A percentile compares a stretch with the other conserved stretches of the same genome.
These are phyloP conservation scores for Rhodeus uyekii DNA, from an alignment of 2,797 vertebrate genomes.

Conservation along the genomic window DNA sequence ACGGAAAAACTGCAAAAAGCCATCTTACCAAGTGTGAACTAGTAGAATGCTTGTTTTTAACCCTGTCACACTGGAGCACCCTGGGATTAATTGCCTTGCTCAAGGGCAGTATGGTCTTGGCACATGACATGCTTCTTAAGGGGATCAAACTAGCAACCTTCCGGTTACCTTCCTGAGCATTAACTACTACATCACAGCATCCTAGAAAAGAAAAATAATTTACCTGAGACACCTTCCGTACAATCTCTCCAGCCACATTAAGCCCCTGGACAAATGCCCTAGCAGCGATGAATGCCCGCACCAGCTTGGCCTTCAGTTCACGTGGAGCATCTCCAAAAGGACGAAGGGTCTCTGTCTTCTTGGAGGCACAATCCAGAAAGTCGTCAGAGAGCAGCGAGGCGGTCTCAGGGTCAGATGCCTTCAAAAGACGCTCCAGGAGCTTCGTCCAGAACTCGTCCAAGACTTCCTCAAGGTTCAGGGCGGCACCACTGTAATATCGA, in stretches of 20 bases:
- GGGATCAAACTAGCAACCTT: neutral
- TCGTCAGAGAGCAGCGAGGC: conserved; percentile 82
- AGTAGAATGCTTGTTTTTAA: neutral
- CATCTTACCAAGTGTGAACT: neutral
- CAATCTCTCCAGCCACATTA: conserved; percentile 84
- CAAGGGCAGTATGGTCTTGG: neutral
- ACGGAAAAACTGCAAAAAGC: neutral
- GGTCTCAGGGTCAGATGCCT: conserved; percentile 82
- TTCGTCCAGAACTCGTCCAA: conserved; percentile 93
- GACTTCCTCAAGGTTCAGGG: conserved; percentile 89
- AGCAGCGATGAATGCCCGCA: conserved; percentile 85
- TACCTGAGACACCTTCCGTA: conserved; percentile 94
- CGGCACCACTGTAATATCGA: conserved; percentile 85
- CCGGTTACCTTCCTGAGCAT: neutral
- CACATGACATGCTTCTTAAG: neutral
- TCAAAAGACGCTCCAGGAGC: conserved; percentile 89
- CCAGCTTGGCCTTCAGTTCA: conserved; percentile 82
- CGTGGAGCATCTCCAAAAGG: conserved; percentile 90
- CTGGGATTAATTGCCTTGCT: conserved; percentile 27
- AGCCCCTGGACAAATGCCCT: conserved; percentile 91
- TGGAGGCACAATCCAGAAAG: conserved; percentile 93
- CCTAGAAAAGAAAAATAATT: neutral
- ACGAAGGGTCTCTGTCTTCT: conserved; percentile 86
- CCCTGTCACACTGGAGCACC: neutral
- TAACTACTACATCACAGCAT: conserved; percentile 5